These are phyloP conservation scores for Diadema setosum DNA, from an alignment of 35 echinoderm and acorn worm genomes.

Conservation along the genomic window DNA sequence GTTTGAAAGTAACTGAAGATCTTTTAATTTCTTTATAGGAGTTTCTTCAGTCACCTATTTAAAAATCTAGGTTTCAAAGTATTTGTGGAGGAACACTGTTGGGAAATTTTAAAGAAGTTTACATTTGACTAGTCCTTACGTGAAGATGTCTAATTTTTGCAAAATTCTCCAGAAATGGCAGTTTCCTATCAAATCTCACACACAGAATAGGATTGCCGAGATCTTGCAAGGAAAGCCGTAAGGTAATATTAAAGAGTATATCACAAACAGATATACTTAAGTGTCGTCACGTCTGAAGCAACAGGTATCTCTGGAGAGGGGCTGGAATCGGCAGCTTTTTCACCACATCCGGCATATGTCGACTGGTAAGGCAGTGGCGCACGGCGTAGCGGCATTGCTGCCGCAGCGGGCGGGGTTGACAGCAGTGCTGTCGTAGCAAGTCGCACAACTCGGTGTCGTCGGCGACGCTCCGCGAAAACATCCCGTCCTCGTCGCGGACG, in stretches of 20 bases:
- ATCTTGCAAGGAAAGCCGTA: no score
- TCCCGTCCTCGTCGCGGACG: constrained; percentile 45
- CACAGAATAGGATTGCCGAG: no score
- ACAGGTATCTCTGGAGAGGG: constrained; percentile 51
- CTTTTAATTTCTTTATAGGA: no score
- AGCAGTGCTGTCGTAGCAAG: constrained; percentile 37
- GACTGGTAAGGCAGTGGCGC: constrained; percentile 36
- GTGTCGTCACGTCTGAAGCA: constrained; percentile 49
- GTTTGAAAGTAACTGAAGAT: no score
- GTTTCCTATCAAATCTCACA: no score
- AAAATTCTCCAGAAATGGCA: no score
- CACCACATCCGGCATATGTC: constrained; percentile 26
- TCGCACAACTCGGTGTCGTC: constrained; percentile 64
- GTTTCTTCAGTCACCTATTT: no score
- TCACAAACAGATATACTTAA: not conserved
- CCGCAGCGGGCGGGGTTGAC: constrained; percentile 25
- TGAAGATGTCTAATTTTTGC: no score
- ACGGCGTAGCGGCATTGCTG: constrained; percentile 88
- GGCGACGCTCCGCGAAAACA: constrained; percentile 32
- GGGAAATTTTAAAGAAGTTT: no score
- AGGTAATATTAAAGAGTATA: not conserved
- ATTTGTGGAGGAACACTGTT: no score
- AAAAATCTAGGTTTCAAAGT: no score
- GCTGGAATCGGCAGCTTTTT: constrained; percentile 77
- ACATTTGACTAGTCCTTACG: no score